A percentile compares a stretch with the other conserved stretches of the same genome.
Evolutionary conservation across 2,113 vertebrate species (phyloP).

Genomic region (Neopipo cinnamomea): DNA sequence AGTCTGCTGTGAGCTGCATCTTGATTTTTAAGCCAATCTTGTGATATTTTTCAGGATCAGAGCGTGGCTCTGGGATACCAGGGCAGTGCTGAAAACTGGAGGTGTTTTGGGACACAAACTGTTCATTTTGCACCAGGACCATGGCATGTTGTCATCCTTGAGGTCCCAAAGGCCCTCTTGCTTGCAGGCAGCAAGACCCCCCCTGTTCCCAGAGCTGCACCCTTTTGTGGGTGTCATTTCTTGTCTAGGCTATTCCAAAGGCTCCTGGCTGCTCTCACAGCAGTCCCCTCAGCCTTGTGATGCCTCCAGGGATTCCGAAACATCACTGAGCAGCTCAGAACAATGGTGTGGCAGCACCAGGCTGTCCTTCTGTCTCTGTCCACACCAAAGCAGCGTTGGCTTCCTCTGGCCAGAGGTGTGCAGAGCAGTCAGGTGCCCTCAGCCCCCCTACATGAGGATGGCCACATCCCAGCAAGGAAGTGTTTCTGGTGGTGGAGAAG

Average conservation of each 20-base stretch:
- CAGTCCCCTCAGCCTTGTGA: not conserved
- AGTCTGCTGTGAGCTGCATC: slow-evolving; percentile 56
- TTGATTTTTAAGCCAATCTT: slow-evolving; percentile 37
- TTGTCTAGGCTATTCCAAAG: not conserved
- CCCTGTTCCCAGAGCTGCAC: not conserved
- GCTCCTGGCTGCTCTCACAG: not conserved
- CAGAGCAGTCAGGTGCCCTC: not conserved
- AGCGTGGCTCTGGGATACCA: not conserved
- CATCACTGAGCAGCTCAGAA: not conserved
- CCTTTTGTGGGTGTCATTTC: not conserved
- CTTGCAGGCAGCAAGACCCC: not conserved
- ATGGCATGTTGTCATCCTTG: accelerated
- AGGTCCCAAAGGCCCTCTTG: not conserved
- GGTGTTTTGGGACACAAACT: accelerated
- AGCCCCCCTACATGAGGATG: not conserved
- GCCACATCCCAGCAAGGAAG: not conserved
- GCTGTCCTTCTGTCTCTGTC: not conserved
- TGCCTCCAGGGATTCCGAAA: not conserved
- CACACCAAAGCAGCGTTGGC: not conserved
- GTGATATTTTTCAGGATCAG: not conserved
- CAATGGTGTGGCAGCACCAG: accelerated
- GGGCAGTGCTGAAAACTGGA: not conserved
- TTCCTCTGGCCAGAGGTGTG: not conserved
- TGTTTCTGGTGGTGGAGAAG: not conserved
- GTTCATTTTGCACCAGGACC: not conserved